These are phyloP conservation scores for Tauraco hartlaubi DNA, from an alignment of 2,797 vertebrate species.

Conservation along the genomic window DNA sequence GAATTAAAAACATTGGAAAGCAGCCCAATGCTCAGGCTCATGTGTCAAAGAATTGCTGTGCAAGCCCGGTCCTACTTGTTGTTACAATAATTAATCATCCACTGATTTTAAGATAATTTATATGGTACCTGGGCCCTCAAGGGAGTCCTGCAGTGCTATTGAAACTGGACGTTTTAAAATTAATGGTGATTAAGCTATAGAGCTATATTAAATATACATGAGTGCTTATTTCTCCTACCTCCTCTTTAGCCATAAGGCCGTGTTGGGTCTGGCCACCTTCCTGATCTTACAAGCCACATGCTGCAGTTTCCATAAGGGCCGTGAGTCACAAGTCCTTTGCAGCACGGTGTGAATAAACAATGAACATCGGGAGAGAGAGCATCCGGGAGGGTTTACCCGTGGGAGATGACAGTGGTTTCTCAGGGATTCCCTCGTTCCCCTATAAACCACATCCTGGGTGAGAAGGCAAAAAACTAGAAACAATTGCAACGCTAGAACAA, in stretches of 20 bases:
- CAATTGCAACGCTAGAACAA: background rate
- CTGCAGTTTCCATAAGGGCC: background rate
- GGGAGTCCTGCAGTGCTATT: background rate
- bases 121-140: background rate
- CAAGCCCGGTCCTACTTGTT: conserved; percentile 34
- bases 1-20: conserved; percentile 45
- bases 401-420: background rate
- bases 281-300: background rate
- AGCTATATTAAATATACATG: background rate
- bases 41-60: conserved; percentile 45
- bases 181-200: conserved; percentile 1
- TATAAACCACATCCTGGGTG: background rate
- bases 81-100: conserved; percentile 13
- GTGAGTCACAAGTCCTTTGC: background rate
- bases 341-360: background rate
- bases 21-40: background rate
- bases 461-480: background rate
- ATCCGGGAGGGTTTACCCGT: background rate
- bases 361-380: background rate
- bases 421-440: background rate
- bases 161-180: background rate
- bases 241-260: background rate
- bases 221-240: background rate
- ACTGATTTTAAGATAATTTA: conserved; percentile 8
- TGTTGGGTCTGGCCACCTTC: background rate